Conservation (phyloP, 2,888 invertebrate genomes). For the Seira ritae region DNA sequence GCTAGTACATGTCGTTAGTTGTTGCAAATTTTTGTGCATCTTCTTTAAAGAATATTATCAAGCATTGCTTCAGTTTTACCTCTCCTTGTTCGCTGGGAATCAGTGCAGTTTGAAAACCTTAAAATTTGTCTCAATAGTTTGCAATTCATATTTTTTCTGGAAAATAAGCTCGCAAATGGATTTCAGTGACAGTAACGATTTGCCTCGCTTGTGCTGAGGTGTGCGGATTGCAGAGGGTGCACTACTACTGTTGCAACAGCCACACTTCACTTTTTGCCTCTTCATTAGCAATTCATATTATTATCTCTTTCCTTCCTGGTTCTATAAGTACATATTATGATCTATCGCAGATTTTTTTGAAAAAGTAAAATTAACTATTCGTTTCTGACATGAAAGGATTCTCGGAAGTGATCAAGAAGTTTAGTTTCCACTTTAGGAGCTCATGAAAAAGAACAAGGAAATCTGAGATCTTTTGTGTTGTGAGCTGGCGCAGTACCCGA, state of each 20-base stretch:
- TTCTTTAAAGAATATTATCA: no score
- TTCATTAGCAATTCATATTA: conserved; percentile 9
- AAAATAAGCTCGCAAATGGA: no score
- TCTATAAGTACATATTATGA: not conserved
- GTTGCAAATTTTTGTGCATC: conserved; percentile 1
- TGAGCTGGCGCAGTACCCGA: not conserved
- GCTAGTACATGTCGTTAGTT: not conserved
- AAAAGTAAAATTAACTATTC: no score
- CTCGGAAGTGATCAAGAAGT: not conserved
- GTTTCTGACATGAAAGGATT: not conserved
- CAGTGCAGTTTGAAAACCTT: no score
- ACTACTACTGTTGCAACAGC: no score
- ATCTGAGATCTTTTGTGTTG: not conserved
- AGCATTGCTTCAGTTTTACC: no score
- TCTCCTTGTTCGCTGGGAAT: no score
- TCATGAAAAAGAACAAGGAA: not conserved
- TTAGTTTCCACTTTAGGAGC: no score
- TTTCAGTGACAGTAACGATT: not conserved
- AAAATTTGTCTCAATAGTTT: no score
- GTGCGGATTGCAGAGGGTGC: no score
- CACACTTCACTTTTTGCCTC: not conserved
- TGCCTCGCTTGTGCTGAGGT: not conserved
- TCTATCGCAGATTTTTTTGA: no score
- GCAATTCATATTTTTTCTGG: no score
- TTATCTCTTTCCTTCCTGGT: conserved; percentile 1